Evolutionary conservation across 2,113 vertebrate genomes (phyloP), one percentile per base, ranked within the genome.

Genomic region (Propithecus coquereli): DNA sequence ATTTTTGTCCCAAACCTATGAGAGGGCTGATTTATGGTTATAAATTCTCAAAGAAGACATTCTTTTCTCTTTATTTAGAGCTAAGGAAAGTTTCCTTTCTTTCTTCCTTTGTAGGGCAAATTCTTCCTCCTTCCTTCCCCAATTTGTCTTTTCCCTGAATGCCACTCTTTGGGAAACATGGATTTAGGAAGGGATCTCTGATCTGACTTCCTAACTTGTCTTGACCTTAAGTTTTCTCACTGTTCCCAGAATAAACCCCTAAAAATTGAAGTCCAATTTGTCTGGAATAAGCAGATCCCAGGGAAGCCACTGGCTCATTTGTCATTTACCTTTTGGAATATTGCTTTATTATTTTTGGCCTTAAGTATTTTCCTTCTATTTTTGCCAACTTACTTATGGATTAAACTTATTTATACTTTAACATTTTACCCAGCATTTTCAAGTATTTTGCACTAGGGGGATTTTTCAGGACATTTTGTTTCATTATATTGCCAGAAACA

Each of bases 401-500:
- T 73, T 93, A 90, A 47, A 23, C 16, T 4, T 30, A 30, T 11
- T 10, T 59, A 77, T 87, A 86, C 70, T 92, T 82, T 90, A 92
- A 73, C 8, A 65, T 94, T 90, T 92, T 73, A 86, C 23, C 27
- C 3, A 81, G 37, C 23, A 91, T 70, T 93, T 95, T 93, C 23
- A 89, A 8, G 17, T 92, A 74, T 80, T 87, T 97, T 91, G 34
- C 3, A 77, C 0, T 32, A 77, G 30, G 84, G 6, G 18, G 2
- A 30, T 47, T 86, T 86, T 92, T 68, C 23, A 17, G 9, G 81
- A 37, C 71, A 93, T 91, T 94, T 93, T 88, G 92, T 25, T 86
- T 91, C 3, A 61, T 68, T 63, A 8, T 94, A 90, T 71, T 87
- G 10, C 40, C 30, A 86, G 54, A 86, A 94, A 84, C 20, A 80